Base-by-base conservation (phyloP, 1,140 invertebrate genomes). In the Ladona fulva region DNA sequence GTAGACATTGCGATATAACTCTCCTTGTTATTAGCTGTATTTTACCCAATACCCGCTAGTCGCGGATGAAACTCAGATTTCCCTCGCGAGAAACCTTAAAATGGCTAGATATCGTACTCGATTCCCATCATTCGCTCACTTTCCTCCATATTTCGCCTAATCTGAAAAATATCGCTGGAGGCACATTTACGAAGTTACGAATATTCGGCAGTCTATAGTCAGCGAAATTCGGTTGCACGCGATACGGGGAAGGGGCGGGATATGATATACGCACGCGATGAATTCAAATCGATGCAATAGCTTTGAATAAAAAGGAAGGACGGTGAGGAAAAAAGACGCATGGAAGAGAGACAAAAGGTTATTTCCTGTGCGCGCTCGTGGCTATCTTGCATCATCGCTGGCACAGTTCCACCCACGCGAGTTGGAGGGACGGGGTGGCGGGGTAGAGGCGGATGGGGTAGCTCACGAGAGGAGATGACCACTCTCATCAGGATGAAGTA, bases 321-420 rank as follows among this genome's bases (percentile, higher is more conserved):
- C 10, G 10, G 44, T 52, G 52, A 5, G 14, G 14, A 66, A 66
- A 66, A 66, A 66, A 22, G 52, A 66, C 52, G n/a, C 52, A 66
- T 5, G n/a, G 14, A 6, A 12, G 52, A 66, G 52, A 66, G 52
- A 66, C 52, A 66, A 66, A 66, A 66, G 52, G 52, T 66, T 66
- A 66, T 66, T 66, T 66, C 52, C 52, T 66, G 52, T 52, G 44
- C 19, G 44, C 52, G 52, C 52, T 16, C 52, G 52, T 22, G 52
- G n/a, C 52, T 66, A 66, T 66, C 52, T 66, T 66, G 52, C 52
- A 66, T 66, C 52, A 66, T 22, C 52, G 52, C 52, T 66, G 52
- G 52, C 52, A 66, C 52, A 19, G 52, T 66, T 66, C 52, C 52
- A 66, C 52, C 52, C 52, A 66, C 52, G 14, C 52, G n/a, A 19